phyloP scores from a whole-genome alignment of 2,113 vertebrate species.

The Asarcornis scutulata region DNA sequence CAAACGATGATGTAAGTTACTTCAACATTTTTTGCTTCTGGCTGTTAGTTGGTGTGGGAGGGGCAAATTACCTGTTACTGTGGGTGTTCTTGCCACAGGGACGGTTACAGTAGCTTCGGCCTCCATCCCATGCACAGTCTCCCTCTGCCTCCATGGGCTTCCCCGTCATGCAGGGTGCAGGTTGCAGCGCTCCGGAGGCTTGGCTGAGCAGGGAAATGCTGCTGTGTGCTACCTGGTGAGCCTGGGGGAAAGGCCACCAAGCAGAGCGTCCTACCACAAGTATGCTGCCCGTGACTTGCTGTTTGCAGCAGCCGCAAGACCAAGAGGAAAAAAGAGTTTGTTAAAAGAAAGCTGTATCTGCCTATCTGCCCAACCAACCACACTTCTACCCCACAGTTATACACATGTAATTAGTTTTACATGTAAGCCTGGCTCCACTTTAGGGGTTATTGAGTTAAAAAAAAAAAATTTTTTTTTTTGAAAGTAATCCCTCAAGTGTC shows the following conservation, averaged over 20 bases:
- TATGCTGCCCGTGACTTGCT: not conserved
- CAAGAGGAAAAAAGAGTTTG: not conserved
- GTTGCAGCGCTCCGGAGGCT: not conserved
- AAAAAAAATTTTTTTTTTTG: not conserved
- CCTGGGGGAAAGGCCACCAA: not conserved
- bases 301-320: not conserved
- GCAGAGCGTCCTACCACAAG: accelerated
- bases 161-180: accelerated
- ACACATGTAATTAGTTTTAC: not conserved
- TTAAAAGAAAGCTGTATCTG: not conserved
- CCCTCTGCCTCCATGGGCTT: not conserved
- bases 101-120: not conserved
- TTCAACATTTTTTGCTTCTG: conserved; percentile 69
- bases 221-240: not conserved
- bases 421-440: not conserved
- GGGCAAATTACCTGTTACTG: conserved; percentile 68
- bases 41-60: conserved; percentile 64
- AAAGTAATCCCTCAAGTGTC: not conserved
- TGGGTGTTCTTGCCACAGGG: conserved; percentile 70
- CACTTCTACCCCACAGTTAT: not conserved
- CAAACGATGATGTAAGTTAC: conserved; percentile 65
- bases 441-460: not conserved
- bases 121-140: conserved; percentile 3
- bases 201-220: not conserved
- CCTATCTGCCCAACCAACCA: not conserved